Base-by-base conservation (phyloP, 37 sponge, comb jelly and placozoan species). In the Beroe ovata region DNA sequence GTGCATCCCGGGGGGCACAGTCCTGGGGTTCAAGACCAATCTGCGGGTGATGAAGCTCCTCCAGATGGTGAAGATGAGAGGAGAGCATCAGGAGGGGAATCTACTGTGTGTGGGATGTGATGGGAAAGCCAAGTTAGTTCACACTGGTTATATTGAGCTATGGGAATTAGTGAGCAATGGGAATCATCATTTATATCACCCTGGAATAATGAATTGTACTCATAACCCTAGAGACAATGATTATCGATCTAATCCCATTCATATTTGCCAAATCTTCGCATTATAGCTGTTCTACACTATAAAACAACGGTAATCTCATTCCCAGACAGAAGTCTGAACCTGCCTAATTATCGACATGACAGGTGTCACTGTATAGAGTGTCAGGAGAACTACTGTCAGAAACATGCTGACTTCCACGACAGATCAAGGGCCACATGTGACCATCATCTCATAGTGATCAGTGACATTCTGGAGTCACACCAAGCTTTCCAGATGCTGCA, bases 401-500 rank as follows among this genome's bases (percentile, higher is more conserved):
- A 23, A 40, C 84, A 77, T 54, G 84, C 84, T 42, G 84, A 77
- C 28, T 77, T 77, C 54, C 84, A 77, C 84, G 84, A 77, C 4
- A 33, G 84, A 26, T 77, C 84, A 0, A 11, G 84, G n/a, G 84
- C 84, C 8, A 77, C 84, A 2, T 77, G 84, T 77, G 84, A 77
- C 47, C 84, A 77, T 25, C 84, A 77, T 29, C 84, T 77, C 4
- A 35, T 77, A 0, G 54, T 77, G 23, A 77, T 77, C 8, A 35
- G 33, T 6, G 84, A 77, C 28, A 42, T 77, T 40, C 54, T 77
- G 84, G 84, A 77, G 28, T 77, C 84, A n/a, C 84, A 77, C 54
- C 84, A 77, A 42, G 84, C 84, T 28, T 77, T 77, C 84, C 84
- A 77, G 84, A 77, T 77, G 84, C 84, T 77, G 0, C 84, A 77